Base-by-base conservation (phyloP, 2,797 vertebrate genomes). In the Malacoraja senta region DNA sequence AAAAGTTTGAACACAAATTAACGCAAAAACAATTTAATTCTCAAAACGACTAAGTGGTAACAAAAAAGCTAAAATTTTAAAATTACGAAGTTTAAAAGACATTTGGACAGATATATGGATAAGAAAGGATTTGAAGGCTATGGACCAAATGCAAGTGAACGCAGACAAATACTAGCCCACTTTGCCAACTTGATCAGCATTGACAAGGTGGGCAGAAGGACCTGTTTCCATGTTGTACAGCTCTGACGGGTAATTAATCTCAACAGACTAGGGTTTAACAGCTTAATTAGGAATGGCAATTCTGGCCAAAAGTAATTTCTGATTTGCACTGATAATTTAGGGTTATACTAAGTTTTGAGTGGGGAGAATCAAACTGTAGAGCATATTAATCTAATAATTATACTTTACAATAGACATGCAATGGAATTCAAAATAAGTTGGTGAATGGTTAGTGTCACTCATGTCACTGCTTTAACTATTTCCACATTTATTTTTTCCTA, bases 1-100 rank as follows among this genome's bases (percentile, higher is more conserved):
- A 80, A 76, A 53, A 58, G 71, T 44, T 92, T 92, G 38, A 76
- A 74, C 3, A 93, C 72, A 79, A 94, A 92, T 94, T 84, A 93
- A 77, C 17, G 63, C 93, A 93, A 35, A 88, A 21, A 79, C 3
- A 84, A 7, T 19, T 53, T 93, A 91, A 93, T 80, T 77, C 76
- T 38, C 68, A 83, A 93, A 94, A 53, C 72, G 71, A 94, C 32
- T 93, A 94, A 65, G 17, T 81, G 21, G 71, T 7, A 74, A 74
- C 24, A 74, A 71, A 71, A 71, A 74, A 24, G 4, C 19, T 21
- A 74, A 74, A 74, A 74, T 21, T 4, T 74, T 24, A 3, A 74
- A 26, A 19, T 71, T 53, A 53, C 44, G 44, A 53, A 53, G 2
- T 53, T 53, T 53, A 6, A 53, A 53, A 53, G 44, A 53, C 44